Evolutionary conservation across 2,888 invertebrate species (phyloP).

Genomic region (Ashinkailepas kermadecensis): DNA sequence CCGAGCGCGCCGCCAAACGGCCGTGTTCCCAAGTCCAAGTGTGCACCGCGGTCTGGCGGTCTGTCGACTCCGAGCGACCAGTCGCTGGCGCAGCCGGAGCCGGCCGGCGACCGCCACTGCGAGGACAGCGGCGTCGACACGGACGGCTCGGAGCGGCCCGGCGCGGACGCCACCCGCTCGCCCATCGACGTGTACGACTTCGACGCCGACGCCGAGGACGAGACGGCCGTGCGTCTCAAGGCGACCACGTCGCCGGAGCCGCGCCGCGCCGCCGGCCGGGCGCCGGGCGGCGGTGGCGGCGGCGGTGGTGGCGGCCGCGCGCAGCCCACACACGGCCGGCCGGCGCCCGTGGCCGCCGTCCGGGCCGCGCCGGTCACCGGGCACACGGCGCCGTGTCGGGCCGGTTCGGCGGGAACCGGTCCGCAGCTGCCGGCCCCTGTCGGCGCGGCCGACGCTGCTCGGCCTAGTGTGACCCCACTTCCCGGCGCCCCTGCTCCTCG

Average conservation of each 20-base stretch:
- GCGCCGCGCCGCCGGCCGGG: not conserved
- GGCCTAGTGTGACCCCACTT: no score
- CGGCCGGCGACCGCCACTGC: not conserved
- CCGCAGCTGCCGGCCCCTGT: no score
- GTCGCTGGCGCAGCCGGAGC: not conserved
- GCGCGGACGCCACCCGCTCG: not conserved
- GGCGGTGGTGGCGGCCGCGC: not conserved
- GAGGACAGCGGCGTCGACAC: conserved; percentile 3
- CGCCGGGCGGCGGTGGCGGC: not conserved
- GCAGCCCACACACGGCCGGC: no score
- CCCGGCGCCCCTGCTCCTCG: no score
- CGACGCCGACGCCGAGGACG: conserved; percentile 14
- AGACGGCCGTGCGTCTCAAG: not conserved
- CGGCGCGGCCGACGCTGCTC: no score
- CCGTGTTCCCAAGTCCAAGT: not conserved
- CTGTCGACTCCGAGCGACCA: not conserved
- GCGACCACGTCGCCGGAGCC: not conserved
- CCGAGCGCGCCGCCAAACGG: not conserved
- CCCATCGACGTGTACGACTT: conserved; percentile 2
- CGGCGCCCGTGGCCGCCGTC: no score
- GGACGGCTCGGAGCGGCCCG: not conserved
- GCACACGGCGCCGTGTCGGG: no score
- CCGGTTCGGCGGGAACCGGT: no score
- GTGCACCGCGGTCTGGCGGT: not conserved
- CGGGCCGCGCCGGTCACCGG: no score